phyloP scores from a whole-genome alignment of 2,888 invertebrate genomes.

The Cryptocephalus moraei region DNA sequence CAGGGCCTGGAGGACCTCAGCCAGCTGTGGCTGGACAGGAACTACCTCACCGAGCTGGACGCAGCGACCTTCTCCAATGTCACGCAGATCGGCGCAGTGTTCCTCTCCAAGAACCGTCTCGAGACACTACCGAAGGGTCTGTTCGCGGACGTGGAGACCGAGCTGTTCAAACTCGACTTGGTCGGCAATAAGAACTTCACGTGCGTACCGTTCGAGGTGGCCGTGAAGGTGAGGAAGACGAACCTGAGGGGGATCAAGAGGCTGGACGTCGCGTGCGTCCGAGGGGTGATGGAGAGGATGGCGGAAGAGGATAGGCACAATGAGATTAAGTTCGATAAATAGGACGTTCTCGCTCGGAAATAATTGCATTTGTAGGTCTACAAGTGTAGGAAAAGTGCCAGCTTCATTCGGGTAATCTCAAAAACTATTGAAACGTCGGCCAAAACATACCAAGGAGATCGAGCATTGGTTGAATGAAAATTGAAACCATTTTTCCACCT shows the following conservation, averaged over 20 bases:
- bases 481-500: too few relatives aligned
- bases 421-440: too few relatives aligned
- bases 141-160: constrained; percentile 6
- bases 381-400: too few relatives aligned
- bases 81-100: constrained; percentile 11
- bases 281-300: constrained; percentile 4
- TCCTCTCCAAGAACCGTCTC: constrained; percentile 15
- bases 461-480: too few relatives aligned
- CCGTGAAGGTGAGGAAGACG: constrained; percentile 11
- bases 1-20: constrained; percentile 15
- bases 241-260: constrained; percentile 8
- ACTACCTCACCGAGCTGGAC: constrained; percentile 16
- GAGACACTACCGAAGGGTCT: constrained; percentile 9
- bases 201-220: constrained; percentile 14
- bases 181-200: constrained; percentile 13
- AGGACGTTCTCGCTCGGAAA: too few relatives aligned
- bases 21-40: constrained; percentile 23
- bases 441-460: too few relatives aligned
- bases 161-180: constrained; percentile 13
- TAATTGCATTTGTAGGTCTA: too few relatives aligned
- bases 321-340: constrained; percentile 7
- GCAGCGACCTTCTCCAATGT: constrained; percentile 14
- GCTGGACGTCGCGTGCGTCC: constrained; percentile 14
- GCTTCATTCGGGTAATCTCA: too few relatives aligned
- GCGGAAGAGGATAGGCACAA: constrained; percentile 3